These are phyloP conservation scores for Allygus modestus DNA, from an alignment of 2,888 invertebrate genomes.

Conservation along the genomic window DNA sequence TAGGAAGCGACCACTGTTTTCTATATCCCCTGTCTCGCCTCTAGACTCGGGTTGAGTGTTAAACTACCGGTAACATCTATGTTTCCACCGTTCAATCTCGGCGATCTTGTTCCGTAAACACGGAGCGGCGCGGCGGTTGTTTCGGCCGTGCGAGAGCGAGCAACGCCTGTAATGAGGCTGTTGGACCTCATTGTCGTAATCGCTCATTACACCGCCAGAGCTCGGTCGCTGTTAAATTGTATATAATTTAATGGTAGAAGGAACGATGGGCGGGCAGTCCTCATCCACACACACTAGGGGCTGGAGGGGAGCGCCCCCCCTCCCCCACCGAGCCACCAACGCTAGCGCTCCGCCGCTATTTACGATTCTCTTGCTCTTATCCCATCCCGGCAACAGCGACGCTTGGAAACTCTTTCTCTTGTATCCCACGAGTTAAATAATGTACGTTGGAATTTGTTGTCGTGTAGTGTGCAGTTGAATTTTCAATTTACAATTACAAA, in stretches of 20 bases:
- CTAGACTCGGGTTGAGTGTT: too few relatives aligned
- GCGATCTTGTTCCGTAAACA: neutral
- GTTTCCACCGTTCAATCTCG: too few relatives aligned
- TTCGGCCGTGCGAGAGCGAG: neutral
- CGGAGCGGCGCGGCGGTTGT: neutral
- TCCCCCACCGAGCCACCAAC: neutral
- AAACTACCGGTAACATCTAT: too few relatives aligned
- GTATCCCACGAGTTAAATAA: constrained; percentile 11
- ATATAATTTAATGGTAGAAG: constrained; percentile 46
- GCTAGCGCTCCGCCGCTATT: neutral
- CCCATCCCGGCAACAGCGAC: constrained; percentile 19
- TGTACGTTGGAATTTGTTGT: neutral
- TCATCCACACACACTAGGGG: constrained; percentile 8
- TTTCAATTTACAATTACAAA: neutral
- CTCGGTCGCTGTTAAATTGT: constrained; percentile 41
- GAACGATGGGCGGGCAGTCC: constrained; percentile 37
- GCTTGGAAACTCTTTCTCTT: constrained; percentile 7
- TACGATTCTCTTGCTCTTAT: neutral
- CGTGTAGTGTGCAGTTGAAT: neutral
- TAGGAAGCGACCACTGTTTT: too few relatives aligned
- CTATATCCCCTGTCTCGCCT: too few relatives aligned
- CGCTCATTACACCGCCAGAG: constrained; percentile 4
- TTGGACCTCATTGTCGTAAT: neutral
- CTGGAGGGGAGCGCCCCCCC: neutral
- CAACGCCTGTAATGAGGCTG: neutral